phyloP scores from a whole-genome alignment of 2,888 invertebrate species.

The Cheilosia pagana region DNA sequence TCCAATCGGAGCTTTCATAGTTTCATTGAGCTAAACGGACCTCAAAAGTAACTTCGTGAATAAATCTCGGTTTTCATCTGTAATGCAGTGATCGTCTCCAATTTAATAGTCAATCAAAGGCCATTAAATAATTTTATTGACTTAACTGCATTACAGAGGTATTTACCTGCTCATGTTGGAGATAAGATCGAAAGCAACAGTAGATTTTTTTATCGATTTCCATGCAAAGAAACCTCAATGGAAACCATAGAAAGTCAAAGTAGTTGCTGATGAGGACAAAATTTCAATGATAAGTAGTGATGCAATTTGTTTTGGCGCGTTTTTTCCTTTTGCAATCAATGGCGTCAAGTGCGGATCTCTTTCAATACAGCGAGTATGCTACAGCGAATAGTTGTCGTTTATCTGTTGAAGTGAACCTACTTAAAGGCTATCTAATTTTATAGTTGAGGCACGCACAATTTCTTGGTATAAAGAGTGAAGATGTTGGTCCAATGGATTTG shows the following conservation, averaged over 20 bases:
- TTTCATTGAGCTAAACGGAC: conserved; percentile 38
- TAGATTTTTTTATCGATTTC: conserved; percentile 38
- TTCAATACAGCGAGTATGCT: neutral
- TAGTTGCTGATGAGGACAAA: conserved; percentile 34
- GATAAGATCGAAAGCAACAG: conserved; percentile 54
- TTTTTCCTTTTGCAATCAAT: conserved; percentile 31
- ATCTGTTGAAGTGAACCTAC: neutral
- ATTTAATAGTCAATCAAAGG: conserved; percentile 64
- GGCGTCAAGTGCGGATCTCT: conserved; percentile 1
- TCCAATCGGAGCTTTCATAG: conserved; percentile 25
- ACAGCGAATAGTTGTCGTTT: neutral
- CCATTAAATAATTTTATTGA: conserved; percentile 61
- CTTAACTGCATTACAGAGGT: conserved; percentile 18
- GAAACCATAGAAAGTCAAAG: conserved; percentile 44
- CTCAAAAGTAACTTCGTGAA: neutral
- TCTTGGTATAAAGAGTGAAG: too few relatives aligned
- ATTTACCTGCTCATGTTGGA: conserved; percentile 27
- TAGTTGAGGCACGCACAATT: too few relatives aligned
- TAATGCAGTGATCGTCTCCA: conserved; percentile 60
- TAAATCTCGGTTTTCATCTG: conserved; percentile 35
- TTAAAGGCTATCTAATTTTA: too few relatives aligned
- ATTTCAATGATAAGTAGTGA: conserved; percentile 55
- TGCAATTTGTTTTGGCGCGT: conserved; percentile 31
- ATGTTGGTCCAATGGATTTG: too few relatives aligned
- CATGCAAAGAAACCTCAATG: conserved; percentile 20